Conservation (phyloP, 2,113 vertebrate species). For the Nesoenas mayeri region DNA sequence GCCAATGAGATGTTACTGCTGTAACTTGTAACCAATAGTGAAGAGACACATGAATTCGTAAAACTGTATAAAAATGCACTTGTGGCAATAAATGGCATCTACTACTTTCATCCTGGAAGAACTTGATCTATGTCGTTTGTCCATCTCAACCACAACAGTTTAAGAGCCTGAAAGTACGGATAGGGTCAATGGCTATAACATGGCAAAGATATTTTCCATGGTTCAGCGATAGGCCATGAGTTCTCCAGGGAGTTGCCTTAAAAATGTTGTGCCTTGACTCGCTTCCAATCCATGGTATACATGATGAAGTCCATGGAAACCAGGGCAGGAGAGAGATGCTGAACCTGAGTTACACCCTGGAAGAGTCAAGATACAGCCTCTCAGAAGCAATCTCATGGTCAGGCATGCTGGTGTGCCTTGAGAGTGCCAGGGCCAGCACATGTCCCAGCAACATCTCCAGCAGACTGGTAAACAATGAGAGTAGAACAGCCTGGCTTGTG, state of each 20-base stretch:
- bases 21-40: too few species aligned
- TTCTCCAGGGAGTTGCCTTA: not conserved
- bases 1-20: too few species aligned
- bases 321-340: not conserved
- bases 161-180: not conserved
- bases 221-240: not conserved
- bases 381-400: not conserved
- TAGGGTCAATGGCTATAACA: not conserved
- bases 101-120: too few species aligned
- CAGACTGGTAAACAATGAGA: not conserved
- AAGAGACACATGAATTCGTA: too few species aligned
- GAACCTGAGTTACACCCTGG: not conserved
- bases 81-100: too few species aligned
- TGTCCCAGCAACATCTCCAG: not conserved
- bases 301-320: not conserved
- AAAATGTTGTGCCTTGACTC: not conserved
- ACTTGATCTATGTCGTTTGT: too few species aligned
- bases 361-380: not conserved
- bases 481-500: not conserved
- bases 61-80: too few species aligned
- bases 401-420: too few species aligned
- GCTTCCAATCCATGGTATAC: accelerated
- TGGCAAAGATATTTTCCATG: not conserved
- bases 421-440: accelerated
- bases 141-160: not conserved